Conservation (phyloP, 2,113 vertebrate species). For the Heliornis fulica region DNA sequence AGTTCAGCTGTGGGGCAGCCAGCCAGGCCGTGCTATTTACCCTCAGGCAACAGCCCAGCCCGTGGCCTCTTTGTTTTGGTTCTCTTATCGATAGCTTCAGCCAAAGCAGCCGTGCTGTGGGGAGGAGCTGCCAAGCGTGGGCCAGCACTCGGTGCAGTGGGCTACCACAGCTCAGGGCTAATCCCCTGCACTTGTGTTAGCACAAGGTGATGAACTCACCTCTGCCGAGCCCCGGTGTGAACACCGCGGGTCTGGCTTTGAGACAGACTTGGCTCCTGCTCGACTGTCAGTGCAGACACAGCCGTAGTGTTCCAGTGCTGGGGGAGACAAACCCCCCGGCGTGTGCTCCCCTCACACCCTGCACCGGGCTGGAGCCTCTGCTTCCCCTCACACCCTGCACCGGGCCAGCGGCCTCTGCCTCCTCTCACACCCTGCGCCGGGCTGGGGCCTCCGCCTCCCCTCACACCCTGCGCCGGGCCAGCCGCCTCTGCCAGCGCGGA, state of each 20-base stretch:
- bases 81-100: neutral
- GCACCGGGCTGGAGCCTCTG: neutral
- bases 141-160: neutral
- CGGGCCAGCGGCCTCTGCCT: neutral
- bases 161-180: neutral
- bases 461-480: neutral
- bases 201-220: neutral
- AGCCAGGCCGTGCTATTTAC: neutral
- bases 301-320: neutral
- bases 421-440: too few species aligned
- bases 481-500: conserved; percentile 18
- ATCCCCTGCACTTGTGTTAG: rapidly evolving
- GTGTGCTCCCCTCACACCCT: neutral
- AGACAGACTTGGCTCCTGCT: neutral
- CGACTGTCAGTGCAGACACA: neutral
- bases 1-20: neutral
- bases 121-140: neutral
- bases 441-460: too few species aligned
- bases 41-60: neutral
- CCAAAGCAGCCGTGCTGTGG: neutral
- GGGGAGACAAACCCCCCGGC: neutral
- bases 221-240: rapidly evolving
- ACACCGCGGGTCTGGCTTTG: neutral
- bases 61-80: neutral
- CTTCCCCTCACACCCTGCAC: neutral